Evolutionary conservation across 2,113 vertebrate genomes (phyloP).

Genomic region (Pelusios castaneus): DNA sequence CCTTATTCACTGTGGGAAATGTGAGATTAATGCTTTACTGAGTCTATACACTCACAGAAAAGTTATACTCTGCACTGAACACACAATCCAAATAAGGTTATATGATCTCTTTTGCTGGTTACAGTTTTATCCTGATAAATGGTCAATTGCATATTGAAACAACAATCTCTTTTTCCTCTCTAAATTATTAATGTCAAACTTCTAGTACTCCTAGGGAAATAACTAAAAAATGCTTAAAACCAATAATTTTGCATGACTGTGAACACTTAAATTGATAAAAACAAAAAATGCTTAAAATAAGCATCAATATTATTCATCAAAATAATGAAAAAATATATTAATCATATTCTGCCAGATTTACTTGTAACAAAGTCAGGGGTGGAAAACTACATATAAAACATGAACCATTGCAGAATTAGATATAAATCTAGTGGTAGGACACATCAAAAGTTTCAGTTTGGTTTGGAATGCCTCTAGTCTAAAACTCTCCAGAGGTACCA

Average conservation of each 20-base stretch:
- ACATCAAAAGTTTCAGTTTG: not conserved
- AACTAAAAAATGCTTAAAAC: not conserved
- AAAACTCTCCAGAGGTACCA: not conserved
- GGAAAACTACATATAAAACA: not conserved
- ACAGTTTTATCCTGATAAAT: not conserved
- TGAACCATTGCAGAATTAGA: not conserved
- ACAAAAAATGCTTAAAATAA: too few relatives aligned
- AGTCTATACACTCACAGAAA: not conserved
- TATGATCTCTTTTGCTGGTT: not conserved
- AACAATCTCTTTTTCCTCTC: not conserved
- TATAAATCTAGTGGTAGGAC: not conserved
- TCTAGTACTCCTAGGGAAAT: not conserved
- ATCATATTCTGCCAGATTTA: too few relatives aligned
- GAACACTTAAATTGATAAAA: too few relatives aligned
- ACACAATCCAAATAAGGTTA: not conserved
- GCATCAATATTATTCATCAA: too few relatives aligned
- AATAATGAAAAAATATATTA: too few relatives aligned
- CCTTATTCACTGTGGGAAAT: not conserved
- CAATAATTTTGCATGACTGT: too few relatives aligned
- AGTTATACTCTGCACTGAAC: not conserved
- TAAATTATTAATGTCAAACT: not conserved
- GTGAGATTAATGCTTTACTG: not conserved
- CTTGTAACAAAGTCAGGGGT: not conserved
- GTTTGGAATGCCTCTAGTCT: not conserved
- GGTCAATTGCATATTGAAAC: not conserved